These are phyloP conservation scores for Nasonovia ribisnigri DNA, from an alignment of 2,888 invertebrate species.

Conservation along the genomic window DNA sequence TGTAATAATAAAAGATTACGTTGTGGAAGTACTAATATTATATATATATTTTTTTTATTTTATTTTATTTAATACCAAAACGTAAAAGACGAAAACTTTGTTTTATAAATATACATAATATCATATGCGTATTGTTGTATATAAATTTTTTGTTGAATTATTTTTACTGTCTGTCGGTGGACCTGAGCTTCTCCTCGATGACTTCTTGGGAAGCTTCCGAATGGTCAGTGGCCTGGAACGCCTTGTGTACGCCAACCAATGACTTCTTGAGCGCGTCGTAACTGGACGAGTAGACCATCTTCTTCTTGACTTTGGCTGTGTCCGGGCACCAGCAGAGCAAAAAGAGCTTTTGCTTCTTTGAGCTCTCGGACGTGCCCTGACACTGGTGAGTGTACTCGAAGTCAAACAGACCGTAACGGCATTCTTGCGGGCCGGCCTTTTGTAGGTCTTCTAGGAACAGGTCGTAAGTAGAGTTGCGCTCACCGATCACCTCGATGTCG, in stretches of 20 bases:
- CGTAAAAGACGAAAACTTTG: constrained; percentile 64
- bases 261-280: constrained; percentile 98
- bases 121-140: constrained; percentile 24
- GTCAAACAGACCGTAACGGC: constrained; percentile 98
- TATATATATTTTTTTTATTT: constrained; percentile 30
- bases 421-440: constrained; percentile 91
- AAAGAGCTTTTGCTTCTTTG: constrained; percentile 97
- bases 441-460: constrained; percentile 94
- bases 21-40: constrained; percentile 56
- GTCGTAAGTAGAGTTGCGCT: constrained; percentile 91
- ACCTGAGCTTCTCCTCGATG: constrained; percentile 93
- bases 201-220: constrained; percentile 94
- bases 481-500: constrained; percentile 90
- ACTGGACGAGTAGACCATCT: constrained; percentile 89
- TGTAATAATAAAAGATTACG: constrained; percentile 60
- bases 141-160: constrained; percentile 1
- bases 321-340: constrained; percentile 99
- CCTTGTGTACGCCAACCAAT: constrained; percentile 95
- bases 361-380: constrained; percentile 95
- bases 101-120: constrained; percentile 60
- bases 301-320: constrained; percentile 90
- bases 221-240: constrained; percentile 88
- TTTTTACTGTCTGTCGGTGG: constrained; percentile 80
- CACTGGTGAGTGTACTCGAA: constrained; percentile 98
- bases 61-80: constrained; percentile 61